Conservation (phyloP, 2,113 vertebrate genomes). For the Sterrhoptilus dennistouni region DNA sequence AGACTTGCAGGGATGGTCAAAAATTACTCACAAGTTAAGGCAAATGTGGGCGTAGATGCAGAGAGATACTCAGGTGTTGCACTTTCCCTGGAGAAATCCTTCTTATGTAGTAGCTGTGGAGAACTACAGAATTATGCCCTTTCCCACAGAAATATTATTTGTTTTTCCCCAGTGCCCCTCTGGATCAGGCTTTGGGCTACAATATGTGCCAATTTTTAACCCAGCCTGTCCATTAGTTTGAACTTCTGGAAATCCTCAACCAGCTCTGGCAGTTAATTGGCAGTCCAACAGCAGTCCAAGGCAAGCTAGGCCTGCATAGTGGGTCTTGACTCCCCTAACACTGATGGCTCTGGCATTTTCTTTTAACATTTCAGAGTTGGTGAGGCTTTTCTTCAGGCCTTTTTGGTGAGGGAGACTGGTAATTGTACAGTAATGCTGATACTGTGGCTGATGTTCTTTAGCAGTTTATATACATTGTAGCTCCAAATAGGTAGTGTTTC, state of each 20-base stretch:
- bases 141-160: neutral
- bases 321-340: neutral
- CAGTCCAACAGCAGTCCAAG: neutral
- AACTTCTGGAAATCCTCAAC: neutral
- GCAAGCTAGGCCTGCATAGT: neutral
- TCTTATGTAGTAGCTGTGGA: neutral
- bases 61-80: neutral
- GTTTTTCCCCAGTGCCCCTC: neutral
- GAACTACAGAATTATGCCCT: neutral
- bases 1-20: neutral
- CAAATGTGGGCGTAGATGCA: neutral
- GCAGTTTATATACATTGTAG: neutral
- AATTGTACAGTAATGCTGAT: neutral
- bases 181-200: neutral
- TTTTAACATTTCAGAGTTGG: neutral
- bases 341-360: neutral
- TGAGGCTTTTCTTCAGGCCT: neutral
- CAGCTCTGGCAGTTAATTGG: neutral
- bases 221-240: neutral
- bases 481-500: neutral
- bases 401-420: neutral
- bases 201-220: neutral
- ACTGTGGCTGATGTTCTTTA: neutral
- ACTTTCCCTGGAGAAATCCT: neutral
- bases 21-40: neutral